A percentile compares a stretch with the other conserved stretches of the same genome.
Conservation (phyloP, 2,113 vertebrate species). For the Phyllostomus discolor region DNA sequence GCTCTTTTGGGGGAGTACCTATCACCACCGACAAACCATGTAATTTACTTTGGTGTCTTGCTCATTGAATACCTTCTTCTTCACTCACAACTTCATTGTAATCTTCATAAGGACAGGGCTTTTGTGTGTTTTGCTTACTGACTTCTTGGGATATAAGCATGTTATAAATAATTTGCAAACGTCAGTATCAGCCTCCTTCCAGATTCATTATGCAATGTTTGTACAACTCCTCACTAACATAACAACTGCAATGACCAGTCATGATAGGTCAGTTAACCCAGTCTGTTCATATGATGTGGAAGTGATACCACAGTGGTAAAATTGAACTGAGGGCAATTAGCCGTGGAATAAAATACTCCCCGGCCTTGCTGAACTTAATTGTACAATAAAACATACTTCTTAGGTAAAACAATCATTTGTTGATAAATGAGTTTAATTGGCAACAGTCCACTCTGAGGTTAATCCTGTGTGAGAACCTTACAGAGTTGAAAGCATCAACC, state of each 20-base stretch:
- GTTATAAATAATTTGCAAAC: background rate
- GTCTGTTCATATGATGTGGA: background rate
- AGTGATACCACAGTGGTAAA: background rate
- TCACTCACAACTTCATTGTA: background rate
- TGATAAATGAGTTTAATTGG: slow-evolving; percentile 5
- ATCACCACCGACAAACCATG: background rate
- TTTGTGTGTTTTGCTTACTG: background rate
- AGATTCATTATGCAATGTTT: background rate
- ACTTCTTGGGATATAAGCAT: background rate
- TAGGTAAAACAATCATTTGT: background rate
- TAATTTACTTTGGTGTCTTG: background rate
- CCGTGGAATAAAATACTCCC: background rate
- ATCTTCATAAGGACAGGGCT: background rate
- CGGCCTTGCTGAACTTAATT: background rate
- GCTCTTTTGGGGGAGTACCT: background rate
- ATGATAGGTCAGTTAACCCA: background rate
- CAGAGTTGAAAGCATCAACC: background rate
- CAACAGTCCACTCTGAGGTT: background rate
- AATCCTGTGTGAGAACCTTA: background rate
- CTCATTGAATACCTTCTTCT: background rate
- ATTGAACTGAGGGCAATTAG: background rate
- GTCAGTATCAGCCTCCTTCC: background rate
- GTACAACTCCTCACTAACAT: background rate
- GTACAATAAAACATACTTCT: slow-evolving; percentile 4
- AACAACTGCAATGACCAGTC: background rate